Base-by-base conservation (phyloP, 1,140 invertebrate genomes). In the Ditylenchus dipsaci region DNA sequence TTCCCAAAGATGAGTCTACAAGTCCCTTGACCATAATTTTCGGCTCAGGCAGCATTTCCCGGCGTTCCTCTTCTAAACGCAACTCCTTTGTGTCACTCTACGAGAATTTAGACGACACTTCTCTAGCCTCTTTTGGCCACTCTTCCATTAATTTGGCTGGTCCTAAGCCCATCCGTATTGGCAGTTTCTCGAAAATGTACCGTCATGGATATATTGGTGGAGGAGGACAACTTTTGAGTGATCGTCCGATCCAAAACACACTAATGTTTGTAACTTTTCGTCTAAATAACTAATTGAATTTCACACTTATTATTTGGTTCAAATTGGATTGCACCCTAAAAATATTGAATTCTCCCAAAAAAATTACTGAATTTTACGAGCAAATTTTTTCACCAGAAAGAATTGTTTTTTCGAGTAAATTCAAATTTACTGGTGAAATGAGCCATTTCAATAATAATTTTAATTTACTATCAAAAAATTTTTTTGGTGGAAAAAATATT, bases 11-110 rank as follows among this genome's bases (percentile, higher is more conserved):
- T 26, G 30, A 30, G 19, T 42, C 65, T 15, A 26, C 65, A 29
- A 62, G 64, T 67, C 65, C 65, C 68, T 19, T 72, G 15, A 71
- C 69, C 3, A 64, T 73, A 15, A 73, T 73, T 21, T 73, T 73
- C 57, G 71, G 72, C 1, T 72, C 72, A 21, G 60, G 65, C 19
- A 56, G n/a, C 1, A 47, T 45, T 17, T 76, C 76, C 27, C 49
- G 69, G 23, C 23, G 47, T 8, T 72, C 70, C 33, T 74, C 73
- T n/a, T 63, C 68, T 8, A 75, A 30, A 11, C 68, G 57, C 30
- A 26, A 73, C 33, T 63, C 69, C 13, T 64, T 47, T 9, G 57
- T 73, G 17, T 75, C 74, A 17, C 27, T 75, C 1, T 75, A 75
- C 63, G 74, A 75, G 19, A 78, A 75, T 42, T 45, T 69, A 29